These are phyloP conservation scores for Standfussiana lucernea DNA, from an alignment of 2,888 invertebrate species.

Conservation along the genomic window DNA sequence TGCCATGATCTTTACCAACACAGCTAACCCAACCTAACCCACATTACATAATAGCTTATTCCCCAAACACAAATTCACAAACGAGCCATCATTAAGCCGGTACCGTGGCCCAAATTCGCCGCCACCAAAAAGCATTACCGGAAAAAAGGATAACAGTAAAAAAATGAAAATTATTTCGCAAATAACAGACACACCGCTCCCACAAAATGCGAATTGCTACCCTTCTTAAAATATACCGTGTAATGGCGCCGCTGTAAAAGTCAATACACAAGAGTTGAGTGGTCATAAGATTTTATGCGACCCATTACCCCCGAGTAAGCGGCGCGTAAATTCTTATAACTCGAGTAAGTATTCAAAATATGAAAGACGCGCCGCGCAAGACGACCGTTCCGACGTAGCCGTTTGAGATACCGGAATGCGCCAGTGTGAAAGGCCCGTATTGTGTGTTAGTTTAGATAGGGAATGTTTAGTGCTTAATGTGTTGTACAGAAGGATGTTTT, in stretches of 20 bases:
- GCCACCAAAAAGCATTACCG: conserved; percentile 54
- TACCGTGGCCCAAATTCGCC: conserved; percentile 28
- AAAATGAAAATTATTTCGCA: conserved; percentile 60
- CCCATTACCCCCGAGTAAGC: conserved; percentile 87
- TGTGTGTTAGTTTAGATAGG: conserved; percentile 65
- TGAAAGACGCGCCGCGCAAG: conserved; percentile 77
- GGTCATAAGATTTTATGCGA: conserved; percentile 89
- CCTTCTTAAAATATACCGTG: conserved; percentile 72
- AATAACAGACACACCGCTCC: conserved; percentile 65
- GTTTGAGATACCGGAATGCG: conserved; percentile 66
- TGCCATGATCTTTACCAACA: background rate
- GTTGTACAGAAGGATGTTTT: conserved; percentile 59
- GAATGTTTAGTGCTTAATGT: conserved; percentile 65
- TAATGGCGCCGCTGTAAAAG: conserved; percentile 79
- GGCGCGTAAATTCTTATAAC: conserved; percentile 91
- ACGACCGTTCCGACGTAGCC: conserved; percentile 58
- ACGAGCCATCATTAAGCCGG: conserved; percentile 35
- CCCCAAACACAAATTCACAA: conserved; percentile 38
- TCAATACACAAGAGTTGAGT: conserved; percentile 89
- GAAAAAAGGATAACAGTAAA: conserved; percentile 64
- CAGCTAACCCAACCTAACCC: background rate
- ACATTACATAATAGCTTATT: conserved; percentile 36
- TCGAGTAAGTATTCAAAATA: conserved; percentile 89
- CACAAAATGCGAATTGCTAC: conserved; percentile 71
- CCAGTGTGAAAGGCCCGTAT: conserved; percentile 59